Evolutionary conservation across 2,888 invertebrate genomes (phyloP), one percentile per base, ranked within the genome.

Genomic region (Xanthia icteritia): DNA sequence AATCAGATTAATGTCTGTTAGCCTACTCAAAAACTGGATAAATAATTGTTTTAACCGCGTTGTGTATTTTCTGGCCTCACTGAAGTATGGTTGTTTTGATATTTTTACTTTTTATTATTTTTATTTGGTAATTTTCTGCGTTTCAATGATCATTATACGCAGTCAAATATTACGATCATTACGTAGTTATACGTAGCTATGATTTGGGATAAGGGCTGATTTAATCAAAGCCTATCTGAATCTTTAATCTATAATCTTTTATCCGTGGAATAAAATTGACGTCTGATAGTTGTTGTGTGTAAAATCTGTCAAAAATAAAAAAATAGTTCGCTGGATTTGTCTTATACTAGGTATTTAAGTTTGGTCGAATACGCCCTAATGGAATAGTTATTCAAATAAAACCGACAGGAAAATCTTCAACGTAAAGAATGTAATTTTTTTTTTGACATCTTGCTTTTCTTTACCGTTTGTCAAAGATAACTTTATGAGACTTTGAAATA

Each of bases 1-100:
- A 77, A 72, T 61, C 36, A n/a, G 79, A 79, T 79, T 61, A 82
- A 58, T 65, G 27, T 63, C 17, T 79, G 72, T 82, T 78, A 42
- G 54, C 17, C 15, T 27, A 64, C 45, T 51, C 31, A 61, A 60
- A n/a, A 17, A 31, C 58, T 82, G 61, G 13, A 61, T 79, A 36
- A 83, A 83, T 71, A 74, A 74, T 83, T 79, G 60, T 65, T 61
- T 65, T 51, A 23, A 45, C 31, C 3, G 36, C 17, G 0, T 78
- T 83, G 31, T 65, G 39, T 65, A 78, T 51, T 74, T 60, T 54
- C 13, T 23, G 54, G 23, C 8, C 2, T 13, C 27, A 5, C 8
- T 42, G 20, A 66, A 69, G 36, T 42, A 63, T 9, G 27, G 42
- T 31, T 45, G 17, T 27, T 70, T n/a, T 31, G 3, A 27, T 31